Evolutionary conservation across 2,113 vertebrate genomes (phyloP).

Genomic region (Protobothrops mucrosquamatus): DNA sequence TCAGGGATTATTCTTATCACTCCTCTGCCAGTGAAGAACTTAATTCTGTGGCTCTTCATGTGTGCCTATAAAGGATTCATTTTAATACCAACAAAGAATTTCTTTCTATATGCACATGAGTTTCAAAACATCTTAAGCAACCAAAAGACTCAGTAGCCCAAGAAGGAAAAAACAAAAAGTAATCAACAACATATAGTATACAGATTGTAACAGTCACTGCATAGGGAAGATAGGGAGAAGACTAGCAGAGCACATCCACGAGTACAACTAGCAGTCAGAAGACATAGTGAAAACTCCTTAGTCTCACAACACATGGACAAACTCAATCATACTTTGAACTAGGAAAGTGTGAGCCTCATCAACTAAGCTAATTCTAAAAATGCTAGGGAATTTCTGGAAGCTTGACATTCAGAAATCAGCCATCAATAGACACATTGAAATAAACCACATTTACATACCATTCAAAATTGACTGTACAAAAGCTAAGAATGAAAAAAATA

Average conservation of each 20-base stretch:
- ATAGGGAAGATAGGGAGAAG: background rate
- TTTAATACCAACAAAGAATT: background rate
- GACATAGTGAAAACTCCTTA: background rate
- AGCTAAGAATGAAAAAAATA: background rate
- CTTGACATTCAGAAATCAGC: background rate
- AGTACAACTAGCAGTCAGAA: background rate
- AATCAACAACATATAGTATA: background rate
- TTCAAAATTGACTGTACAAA: background rate
- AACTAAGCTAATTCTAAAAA: background rate
- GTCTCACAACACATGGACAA: background rate
- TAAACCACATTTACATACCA: background rate
- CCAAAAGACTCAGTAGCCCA: background rate
- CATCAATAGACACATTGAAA: background rate
- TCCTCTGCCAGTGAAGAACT: slow-evolving; percentile 42
- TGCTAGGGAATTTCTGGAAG: background rate
- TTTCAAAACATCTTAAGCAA: background rate
- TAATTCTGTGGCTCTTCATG: slow-evolving; percentile 43
- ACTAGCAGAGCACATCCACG: background rate
- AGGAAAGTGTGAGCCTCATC: background rate
- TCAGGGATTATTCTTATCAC: slow-evolving; percentile 38
- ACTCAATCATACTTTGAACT: background rate
- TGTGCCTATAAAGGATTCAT: slow-evolving; percentile 54
- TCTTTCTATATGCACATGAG: background rate
- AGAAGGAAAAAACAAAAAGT: background rate
- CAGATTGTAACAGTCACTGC: background rate